phyloP scores from a whole-genome alignment of 1,140 invertebrate genomes.

The Drosophila ironensis region DNA sequence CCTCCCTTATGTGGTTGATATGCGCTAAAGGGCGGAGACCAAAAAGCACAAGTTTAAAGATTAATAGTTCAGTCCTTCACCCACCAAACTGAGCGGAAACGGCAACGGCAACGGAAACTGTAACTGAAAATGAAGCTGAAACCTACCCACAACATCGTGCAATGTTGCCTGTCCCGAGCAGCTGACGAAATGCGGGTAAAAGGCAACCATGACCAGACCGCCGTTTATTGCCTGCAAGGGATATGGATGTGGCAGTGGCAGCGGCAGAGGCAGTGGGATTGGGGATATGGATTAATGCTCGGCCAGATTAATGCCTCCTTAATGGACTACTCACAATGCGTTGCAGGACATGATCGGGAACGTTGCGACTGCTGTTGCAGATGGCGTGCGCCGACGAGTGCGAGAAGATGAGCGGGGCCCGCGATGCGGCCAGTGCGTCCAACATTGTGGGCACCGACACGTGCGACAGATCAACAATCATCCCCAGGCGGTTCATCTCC shows the following conservation, averaged over 20 bases:
- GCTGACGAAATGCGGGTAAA: constrained; percentile 92
- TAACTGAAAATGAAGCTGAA: constrained; percentile 6
- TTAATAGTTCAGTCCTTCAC: constrained; percentile 10
- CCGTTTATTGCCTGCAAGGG: constrained; percentile 85
- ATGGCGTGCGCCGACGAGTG: constrained; percentile 92
- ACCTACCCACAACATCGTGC: constrained; percentile 89
- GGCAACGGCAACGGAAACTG: no score
- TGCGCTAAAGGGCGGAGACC: constrained; percentile 86
- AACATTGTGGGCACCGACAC: constrained; percentile 91
- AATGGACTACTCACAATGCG: constrained; percentile 86
- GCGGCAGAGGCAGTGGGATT: not conserved
- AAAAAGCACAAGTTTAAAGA: constrained; percentile 37
- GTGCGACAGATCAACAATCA: constrained; percentile 95
- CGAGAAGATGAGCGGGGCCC: constrained; percentile 94
- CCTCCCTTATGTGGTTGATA: constrained; percentile 92
- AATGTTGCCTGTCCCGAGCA: constrained; percentile 89
- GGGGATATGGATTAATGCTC: constrained; percentile 23
- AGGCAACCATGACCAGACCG: constrained; percentile 95
- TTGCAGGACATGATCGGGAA: constrained; percentile 91
- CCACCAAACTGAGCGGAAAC: not conserved
- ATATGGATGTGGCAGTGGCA: not conserved
- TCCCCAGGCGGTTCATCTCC: constrained; percentile 94
- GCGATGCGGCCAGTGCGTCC: constrained; percentile 88
- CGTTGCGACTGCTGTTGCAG: constrained; percentile 93
- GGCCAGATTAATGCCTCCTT: constrained; percentile 13